Evolutionary conservation across 2,797 vertebrate species (phyloP).

Genomic region (Lithobates pipiens): DNA sequence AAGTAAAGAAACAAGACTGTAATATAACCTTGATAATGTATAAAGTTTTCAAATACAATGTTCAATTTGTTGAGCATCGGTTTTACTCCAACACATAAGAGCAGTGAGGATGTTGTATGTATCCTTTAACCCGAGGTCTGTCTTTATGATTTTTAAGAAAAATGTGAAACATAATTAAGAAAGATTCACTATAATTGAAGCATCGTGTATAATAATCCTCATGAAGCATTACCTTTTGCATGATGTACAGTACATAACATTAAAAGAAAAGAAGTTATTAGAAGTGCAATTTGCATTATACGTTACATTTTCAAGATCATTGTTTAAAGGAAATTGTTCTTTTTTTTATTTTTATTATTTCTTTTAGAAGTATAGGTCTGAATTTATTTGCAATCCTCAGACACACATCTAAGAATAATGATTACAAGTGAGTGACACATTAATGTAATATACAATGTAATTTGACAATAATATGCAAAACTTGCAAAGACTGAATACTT

Average conservation of each 20-base stretch:
- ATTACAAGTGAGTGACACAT: slow-evolving; percentile 37
- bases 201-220: neutral
- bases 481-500: slow-evolving; percentile 42
- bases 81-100: slow-evolving; percentile 27
- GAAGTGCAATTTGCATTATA: neutral
- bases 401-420: slow-evolving; percentile 21
- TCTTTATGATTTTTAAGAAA: neutral
- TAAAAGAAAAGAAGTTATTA: neutral
- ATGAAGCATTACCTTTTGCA: neutral
- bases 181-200: neutral
- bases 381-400: slow-evolving; percentile 30
- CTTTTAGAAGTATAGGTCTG: slow-evolving; percentile 1
- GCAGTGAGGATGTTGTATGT: slow-evolving; percentile 65
- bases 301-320: neutral
- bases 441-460: slow-evolving; percentile 45
- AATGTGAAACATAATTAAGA: neutral
- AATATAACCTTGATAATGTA: neutral
- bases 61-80: neutral
- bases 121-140: neutral
- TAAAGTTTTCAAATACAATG: neutral
- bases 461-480: slow-evolving; percentile 39
- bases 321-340: neutral
- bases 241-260: neutral
- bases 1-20: neutral
- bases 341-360: slow-evolving; percentile 16